A percentile compares a stretch with the other conserved stretches of the same genome.
These are phyloP conservation scores for Bhutanitis thaidina DNA, from an alignment of 2,888 invertebrate species.

Conservation along the genomic window DNA sequence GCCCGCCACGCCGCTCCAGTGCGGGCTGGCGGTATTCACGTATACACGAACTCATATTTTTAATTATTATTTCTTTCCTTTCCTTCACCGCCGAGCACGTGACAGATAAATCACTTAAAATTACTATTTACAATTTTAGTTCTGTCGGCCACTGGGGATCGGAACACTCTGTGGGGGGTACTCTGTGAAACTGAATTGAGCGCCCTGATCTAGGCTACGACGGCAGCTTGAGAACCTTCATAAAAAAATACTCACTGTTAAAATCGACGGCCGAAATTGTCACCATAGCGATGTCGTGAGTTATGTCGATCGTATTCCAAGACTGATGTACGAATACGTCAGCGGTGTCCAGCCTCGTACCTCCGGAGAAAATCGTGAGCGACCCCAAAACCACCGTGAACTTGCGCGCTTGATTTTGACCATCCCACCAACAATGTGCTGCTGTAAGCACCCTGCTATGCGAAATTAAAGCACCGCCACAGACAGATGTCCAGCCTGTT, in stretches of 20 bases:
- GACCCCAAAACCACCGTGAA: slow-evolving; percentile 64
- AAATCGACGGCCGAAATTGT: slow-evolving; percentile 41
- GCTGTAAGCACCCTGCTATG: slow-evolving; percentile 55
- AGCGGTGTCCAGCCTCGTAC: slow-evolving; percentile 47
- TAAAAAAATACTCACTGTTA: slow-evolving; percentile 50
- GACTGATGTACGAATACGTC: slow-evolving; percentile 46
- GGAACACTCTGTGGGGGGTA: too few species aligned
- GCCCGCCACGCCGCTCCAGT: too few species aligned
- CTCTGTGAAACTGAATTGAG: too few species aligned
- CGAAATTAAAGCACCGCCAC: slow-evolving; percentile 61
- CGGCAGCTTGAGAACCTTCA: too few species aligned
- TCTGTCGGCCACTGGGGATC: too few species aligned
- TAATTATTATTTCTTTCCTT: too few species aligned
- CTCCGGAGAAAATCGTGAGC: slow-evolving; percentile 56
- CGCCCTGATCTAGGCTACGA: too few species aligned
- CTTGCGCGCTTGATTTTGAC: slow-evolving; percentile 42
- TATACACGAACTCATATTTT: too few species aligned
- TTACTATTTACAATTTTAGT: too few species aligned
- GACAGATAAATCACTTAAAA: too few species aligned
- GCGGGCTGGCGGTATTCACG: too few species aligned
- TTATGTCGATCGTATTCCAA: slow-evolving; percentile 47
- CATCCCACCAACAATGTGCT: slow-evolving; percentile 71
- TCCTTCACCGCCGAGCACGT: too few species aligned
- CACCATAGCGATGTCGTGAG: slow-evolving; percentile 55
- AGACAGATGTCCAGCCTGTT: slow-evolving; percentile 52